Percentiles rank a stretch among this genome's conserved stretches.
Conservation (phyloP, 2,797 vertebrate species). For the Gastrophryne carolinensis region DNA sequence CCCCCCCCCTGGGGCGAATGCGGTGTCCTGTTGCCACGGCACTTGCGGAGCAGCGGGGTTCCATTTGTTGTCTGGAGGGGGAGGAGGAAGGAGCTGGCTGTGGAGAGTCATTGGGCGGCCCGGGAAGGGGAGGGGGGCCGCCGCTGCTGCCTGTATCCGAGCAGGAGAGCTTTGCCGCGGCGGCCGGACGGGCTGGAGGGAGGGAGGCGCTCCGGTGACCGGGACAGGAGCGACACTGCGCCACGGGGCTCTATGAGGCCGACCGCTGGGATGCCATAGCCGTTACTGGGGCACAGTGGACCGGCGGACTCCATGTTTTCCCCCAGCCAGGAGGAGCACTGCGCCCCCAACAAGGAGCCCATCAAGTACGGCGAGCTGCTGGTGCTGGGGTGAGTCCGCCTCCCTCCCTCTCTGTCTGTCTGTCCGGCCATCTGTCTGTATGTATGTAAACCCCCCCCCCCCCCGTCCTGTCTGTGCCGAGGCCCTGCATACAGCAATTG, state of each 20-base stretch:
- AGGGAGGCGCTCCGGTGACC: not conserved
- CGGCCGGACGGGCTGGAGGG: not conserved
- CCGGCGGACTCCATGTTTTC: conserved; percentile 84
- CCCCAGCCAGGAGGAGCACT: conserved; percentile 86
- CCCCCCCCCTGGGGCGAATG: conserved; percentile 24
- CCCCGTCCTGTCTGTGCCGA: too few species aligned
- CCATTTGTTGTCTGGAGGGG: conserved; percentile 44
- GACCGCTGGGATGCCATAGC: conserved; percentile 53
- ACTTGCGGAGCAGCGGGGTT: conserved; percentile 51
- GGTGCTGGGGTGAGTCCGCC: conserved; percentile 86
- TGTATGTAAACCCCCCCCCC: not conserved
- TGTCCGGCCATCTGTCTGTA: not conserved
- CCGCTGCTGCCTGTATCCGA: conserved; percentile 20
- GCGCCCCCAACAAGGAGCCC: conserved; percentile 89
- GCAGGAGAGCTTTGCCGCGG: not conserved
- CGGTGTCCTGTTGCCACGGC: conserved; percentile 62
- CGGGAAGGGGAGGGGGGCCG: not conserved
- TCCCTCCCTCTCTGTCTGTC: not conserved
- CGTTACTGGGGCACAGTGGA: conserved; percentile 25
- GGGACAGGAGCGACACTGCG: not conserved
- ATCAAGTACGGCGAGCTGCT: conserved; percentile 95
- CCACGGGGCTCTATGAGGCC: conserved; percentile 40
- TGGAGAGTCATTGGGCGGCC: conserved; percentile 40
- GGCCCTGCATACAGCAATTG: too few species aligned
- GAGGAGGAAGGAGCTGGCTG: conserved; percentile 39